These are phyloP conservation scores for Microplitis demolitor DNA, from an alignment of 1,140 invertebrate genomes.

Conservation along the genomic window DNA sequence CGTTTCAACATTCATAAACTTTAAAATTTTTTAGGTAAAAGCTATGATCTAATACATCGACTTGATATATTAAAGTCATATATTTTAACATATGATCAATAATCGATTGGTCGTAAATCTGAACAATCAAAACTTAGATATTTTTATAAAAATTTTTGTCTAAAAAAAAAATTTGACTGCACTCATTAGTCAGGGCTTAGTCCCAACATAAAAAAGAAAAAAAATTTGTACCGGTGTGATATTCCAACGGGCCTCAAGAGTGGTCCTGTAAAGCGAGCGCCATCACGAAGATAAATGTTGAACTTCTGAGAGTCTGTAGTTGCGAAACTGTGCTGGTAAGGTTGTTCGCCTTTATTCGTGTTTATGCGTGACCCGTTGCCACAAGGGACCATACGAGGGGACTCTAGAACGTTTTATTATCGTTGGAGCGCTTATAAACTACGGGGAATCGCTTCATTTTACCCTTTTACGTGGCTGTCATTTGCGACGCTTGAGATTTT, in stretches of 20 bases:
- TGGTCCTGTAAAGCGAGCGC: slow-evolving; percentile 49
- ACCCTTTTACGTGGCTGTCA: slow-evolving; percentile 40
- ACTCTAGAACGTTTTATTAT: slow-evolving; percentile 45
- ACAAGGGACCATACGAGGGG: slow-evolving; percentile 22
- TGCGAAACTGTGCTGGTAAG: slow-evolving; percentile 24
- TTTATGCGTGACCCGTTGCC: slow-evolving; percentile 10
- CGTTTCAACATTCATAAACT: no score
- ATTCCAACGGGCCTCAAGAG: slow-evolving; percentile 39
- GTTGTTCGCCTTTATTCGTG: neutral
- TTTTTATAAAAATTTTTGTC: no score
- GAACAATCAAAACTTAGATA: no score
- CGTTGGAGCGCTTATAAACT: slow-evolving; percentile 43
- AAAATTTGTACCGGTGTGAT: neutral
- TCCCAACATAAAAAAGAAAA: no score
- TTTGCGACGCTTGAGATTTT: slow-evolving; percentile 35
- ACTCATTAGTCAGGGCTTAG: no score
- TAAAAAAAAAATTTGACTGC: no score
- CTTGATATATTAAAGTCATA: no score
- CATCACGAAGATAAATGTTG: slow-evolving; percentile 34
- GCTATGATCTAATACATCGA: no score
- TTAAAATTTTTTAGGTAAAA: no score
- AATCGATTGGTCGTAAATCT: no score
- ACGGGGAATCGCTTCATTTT: slow-evolving; percentile 50
- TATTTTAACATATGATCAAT: no score
- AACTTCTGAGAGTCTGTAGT: slow-evolving; percentile 9